phyloP scores from a whole-genome alignment of 2,888 invertebrate species.

The Clistopyga incitator region DNA sequence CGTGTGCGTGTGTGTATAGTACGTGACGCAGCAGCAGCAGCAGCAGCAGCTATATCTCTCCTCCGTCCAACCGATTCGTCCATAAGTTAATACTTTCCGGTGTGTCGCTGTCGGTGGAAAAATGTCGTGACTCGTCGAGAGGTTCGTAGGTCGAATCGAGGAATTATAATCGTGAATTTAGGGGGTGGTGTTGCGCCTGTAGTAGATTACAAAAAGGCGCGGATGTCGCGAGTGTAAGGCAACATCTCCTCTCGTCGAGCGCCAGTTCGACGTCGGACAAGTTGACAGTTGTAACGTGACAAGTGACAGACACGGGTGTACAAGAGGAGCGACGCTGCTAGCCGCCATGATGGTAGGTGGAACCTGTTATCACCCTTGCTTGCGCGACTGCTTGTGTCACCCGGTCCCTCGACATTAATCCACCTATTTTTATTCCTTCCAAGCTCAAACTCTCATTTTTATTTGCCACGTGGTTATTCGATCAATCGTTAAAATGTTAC shows the following conservation, averaged over 20 bases:
- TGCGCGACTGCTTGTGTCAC: constrained; percentile 63
- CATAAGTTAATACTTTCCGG: constrained; percentile 22
- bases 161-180: neutral
- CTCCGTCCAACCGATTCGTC: constrained; percentile 13
- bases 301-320: constrained; percentile 61
- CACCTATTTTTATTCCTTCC: constrained; percentile 43
- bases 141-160: neutral
- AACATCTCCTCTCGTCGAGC: neutral
- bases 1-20: neutral
- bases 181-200: neutral
- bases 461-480: constrained; percentile 2
- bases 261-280: neutral
- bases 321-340: constrained; percentile 76
- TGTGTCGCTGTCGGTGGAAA: constrained; percentile 26
- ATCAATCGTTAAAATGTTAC: constrained; percentile 77
- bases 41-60: too few species aligned
- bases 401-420: constrained; percentile 73
- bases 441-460: neutral
- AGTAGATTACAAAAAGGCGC: constrained; percentile 26
- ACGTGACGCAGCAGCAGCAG: constrained; percentile 21
- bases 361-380: constrained; percentile 81
- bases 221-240: neutral
- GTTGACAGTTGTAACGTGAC: constrained; percentile 47
- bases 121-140: constrained; percentile 17
- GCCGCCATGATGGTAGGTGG: constrained; percentile 85